Percentiles rank a stretch among this genome's conserved stretches.
Evolutionary conservation across 2,113 vertebrate species (phyloP).

Genomic region (Ursus arctos): DNA sequence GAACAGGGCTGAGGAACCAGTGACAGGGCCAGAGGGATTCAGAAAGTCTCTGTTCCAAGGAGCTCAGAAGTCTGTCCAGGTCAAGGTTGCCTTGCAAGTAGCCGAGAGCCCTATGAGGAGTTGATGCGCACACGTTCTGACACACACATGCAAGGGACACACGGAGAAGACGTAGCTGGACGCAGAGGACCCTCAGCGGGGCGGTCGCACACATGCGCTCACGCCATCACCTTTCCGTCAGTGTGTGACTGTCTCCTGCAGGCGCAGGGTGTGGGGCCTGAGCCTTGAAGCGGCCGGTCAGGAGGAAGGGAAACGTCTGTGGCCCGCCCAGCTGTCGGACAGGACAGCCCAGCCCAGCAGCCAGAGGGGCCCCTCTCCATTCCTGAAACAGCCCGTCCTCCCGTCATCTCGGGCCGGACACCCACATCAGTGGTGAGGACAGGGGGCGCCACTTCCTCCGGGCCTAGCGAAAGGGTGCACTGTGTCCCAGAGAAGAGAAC

Average conservation of each 20-base stretch:
- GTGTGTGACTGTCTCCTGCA: background rate
- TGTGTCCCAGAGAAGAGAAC: background rate
- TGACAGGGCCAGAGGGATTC: constrained; percentile 59
- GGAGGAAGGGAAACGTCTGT: background rate
- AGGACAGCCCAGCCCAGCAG: background rate
- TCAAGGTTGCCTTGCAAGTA: constrained; percentile 58
- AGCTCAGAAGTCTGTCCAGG: constrained; percentile 52
- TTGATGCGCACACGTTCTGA: background rate
- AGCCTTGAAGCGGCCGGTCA: constrained; percentile 19
- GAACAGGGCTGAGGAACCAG: constrained; percentile 2
- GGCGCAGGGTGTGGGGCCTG: background rate
- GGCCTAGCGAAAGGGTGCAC: background rate
- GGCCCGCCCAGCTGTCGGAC: background rate
- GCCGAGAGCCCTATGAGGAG: constrained; percentile 68
- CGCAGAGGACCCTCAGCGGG: background rate
- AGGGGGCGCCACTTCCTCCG: background rate
- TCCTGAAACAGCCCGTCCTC: background rate
- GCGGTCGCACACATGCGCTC: background rate
- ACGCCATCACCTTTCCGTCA: constrained; percentile 12
- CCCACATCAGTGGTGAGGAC: background rate
- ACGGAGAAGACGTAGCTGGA: background rate
- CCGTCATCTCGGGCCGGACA: background rate
- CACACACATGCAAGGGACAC: constrained; percentile 1
- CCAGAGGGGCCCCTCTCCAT: background rate
- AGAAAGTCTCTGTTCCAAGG: constrained; percentile 67